phyloP scores from a whole-genome alignment of 2,113 vertebrate genomes.

The Sphyrna mokarran region DNA sequence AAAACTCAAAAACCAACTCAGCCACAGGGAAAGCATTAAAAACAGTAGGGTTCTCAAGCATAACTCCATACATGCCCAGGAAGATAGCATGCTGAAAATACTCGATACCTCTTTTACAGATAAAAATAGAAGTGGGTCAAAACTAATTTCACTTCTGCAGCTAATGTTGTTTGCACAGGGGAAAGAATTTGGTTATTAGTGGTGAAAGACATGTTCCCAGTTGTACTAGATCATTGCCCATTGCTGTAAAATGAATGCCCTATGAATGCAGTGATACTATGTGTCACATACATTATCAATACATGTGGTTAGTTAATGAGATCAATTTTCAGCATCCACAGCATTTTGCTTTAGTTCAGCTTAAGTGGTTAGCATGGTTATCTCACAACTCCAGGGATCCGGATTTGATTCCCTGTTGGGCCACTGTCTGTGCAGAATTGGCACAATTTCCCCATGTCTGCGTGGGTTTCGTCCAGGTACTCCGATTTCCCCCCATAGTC shows the following conservation, averaged over 20 bases:
- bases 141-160: constrained; percentile 18
- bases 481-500: no score
- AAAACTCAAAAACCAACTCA: background rate
- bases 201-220: background rate
- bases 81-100: constrained; percentile 5
- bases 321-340: background rate
- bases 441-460: no score
- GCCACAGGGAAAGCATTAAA: background rate
- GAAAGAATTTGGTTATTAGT: constrained; percentile 29
- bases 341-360: background rate
- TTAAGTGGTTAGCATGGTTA: no score
- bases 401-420: no score
- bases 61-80: constrained; percentile 13
- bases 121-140: background rate
- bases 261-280: background rate
- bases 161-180: constrained; percentile 15
- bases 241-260: background rate
- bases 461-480: no score
- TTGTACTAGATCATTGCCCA: background rate
- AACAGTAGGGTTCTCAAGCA: background rate
- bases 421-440: no score
- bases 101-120: background rate
- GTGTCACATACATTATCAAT: background rate
- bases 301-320: background rate
- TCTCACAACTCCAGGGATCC: no score